Conservation (phyloP, 2,888 invertebrate species). For the Lottia gigantea region DNA sequence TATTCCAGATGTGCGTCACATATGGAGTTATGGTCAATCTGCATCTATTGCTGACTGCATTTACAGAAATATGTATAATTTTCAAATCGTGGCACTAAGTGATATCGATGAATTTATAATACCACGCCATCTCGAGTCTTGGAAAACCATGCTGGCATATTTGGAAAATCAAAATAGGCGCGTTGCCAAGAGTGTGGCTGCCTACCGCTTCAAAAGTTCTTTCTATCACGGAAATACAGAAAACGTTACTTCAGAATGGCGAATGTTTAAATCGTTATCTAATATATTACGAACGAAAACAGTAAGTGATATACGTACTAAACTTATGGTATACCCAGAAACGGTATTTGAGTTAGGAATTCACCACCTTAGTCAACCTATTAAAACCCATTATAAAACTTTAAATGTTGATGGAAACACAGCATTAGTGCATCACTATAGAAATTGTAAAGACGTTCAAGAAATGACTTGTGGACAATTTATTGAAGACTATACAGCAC, state of each 20-base stretch:
- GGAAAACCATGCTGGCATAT: slow-evolving; percentile 16
- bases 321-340: slow-evolving; percentile 58
- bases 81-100: slow-evolving; percentile 33
- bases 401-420: slow-evolving; percentile 25
- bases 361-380: slow-evolving; percentile 60
- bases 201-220: slow-evolving; percentile 11
- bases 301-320: slow-evolving; percentile 44
- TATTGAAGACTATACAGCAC: slow-evolving; percentile 16
- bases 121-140: slow-evolving; percentile 23
- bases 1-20: slow-evolving; percentile 25
- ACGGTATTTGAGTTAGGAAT: slow-evolving; percentile 63
- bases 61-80: slow-evolving; percentile 35
- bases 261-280: slow-evolving; percentile 18
- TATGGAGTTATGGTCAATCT: slow-evolving; percentile 41
- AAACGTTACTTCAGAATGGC: not conserved
- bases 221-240: not conserved
- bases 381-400: slow-evolving; percentile 44
- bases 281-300: slow-evolving; percentile 16
- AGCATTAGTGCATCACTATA: slow-evolving; percentile 46
- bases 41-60: slow-evolving; percentile 41
- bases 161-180: slow-evolving; percentile 16
- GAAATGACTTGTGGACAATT: slow-evolving; percentile 32
- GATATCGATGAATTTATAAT: slow-evolving; percentile 43
- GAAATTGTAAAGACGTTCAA: slow-evolving; percentile 33
- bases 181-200: slow-evolving; percentile 25